Conservation (phyloP, 2,888 invertebrate species). For the Epistrophella euchroma region DNA sequence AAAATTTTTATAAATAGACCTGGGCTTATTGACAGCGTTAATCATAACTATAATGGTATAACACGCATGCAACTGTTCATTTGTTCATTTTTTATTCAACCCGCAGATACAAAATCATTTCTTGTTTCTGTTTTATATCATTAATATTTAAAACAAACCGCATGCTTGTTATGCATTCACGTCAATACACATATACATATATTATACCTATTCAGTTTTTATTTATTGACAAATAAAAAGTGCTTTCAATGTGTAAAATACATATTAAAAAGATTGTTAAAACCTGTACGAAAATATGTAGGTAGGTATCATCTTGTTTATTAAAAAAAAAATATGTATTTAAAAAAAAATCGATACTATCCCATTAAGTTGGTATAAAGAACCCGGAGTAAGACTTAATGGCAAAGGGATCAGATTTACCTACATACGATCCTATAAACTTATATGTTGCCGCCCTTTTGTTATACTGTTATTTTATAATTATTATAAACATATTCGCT, state of each 20-base stretch:
- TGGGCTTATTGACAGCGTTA: constrained; percentile 40
- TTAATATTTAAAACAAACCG: constrained; percentile 15
- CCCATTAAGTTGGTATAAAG: background rate
- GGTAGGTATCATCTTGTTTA: background rate
- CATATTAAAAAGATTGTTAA: background rate
- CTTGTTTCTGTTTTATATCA: background rate
- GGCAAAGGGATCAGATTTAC: background rate
- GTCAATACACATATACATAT: background rate
- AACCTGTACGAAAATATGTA: background rate
- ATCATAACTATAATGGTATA: constrained; percentile 34
- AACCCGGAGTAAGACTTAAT: background rate
- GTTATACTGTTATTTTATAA: too few relatives aligned
- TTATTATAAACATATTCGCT: too few relatives aligned
- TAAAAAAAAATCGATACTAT: background rate
- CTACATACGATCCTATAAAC: too few relatives aligned
- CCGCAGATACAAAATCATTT: background rate
- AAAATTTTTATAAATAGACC: constrained; percentile 18
- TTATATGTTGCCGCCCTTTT: too few relatives aligned
- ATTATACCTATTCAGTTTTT: background rate
- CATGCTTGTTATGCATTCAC: background rate
- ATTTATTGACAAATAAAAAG: constrained; percentile 2
- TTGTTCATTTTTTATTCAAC: background rate
- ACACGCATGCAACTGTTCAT: constrained; percentile 32
- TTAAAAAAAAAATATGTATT: background rate
- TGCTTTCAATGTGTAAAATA: background rate